These are phyloP conservation scores for Enteromius mattozi DNA, from an alignment of 2,797 vertebrate genomes.

Conservation along the genomic window DNA sequence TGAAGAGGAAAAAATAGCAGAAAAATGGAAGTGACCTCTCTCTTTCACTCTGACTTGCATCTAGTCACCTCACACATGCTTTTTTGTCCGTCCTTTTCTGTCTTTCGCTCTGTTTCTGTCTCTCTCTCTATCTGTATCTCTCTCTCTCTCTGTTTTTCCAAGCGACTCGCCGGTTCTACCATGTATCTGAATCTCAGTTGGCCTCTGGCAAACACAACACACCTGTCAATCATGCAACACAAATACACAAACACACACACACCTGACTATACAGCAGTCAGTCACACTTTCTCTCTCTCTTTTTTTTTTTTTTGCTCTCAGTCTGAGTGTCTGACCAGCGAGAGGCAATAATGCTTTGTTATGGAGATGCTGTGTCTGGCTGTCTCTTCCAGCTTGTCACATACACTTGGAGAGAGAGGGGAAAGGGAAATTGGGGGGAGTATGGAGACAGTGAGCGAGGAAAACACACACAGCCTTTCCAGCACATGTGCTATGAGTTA, in stretches of 20 bases:
- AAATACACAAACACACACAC: conserved; percentile 29
- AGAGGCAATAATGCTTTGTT: conserved; percentile 44
- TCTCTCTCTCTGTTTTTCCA: conserved; percentile 28
- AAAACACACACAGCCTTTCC: conserved; percentile 46
- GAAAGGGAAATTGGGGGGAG: conserved; percentile 34
- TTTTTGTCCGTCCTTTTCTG: conserved; percentile 53
- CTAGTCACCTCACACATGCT: neutral
- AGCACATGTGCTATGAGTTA: conserved; percentile 58
- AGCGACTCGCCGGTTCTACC: conserved; percentile 44
- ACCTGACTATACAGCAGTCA: conserved; percentile 24
- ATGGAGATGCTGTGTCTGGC: conserved; percentile 44
- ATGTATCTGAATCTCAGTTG: conserved; percentile 57
- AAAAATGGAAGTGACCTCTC: conserved; percentile 18
- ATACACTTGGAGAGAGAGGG: conserved; percentile 27
- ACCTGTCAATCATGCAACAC: conserved; percentile 54
- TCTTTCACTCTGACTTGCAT: conserved; percentile 14
- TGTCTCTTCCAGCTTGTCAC: conserved; percentile 53
- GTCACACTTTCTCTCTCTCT: conserved; percentile 20
- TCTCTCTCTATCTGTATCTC: neutral
- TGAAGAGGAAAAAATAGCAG: neutral
- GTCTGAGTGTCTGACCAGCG: conserved; percentile 40
- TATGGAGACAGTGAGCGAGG: conserved; percentile 13
- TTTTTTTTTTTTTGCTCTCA: neutral
- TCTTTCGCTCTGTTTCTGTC: conserved; percentile 42
- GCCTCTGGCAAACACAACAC: conserved; percentile 54